Base-by-base conservation (phyloP, 1,140 invertebrate genomes). In the Argopecten irradians region DNA sequence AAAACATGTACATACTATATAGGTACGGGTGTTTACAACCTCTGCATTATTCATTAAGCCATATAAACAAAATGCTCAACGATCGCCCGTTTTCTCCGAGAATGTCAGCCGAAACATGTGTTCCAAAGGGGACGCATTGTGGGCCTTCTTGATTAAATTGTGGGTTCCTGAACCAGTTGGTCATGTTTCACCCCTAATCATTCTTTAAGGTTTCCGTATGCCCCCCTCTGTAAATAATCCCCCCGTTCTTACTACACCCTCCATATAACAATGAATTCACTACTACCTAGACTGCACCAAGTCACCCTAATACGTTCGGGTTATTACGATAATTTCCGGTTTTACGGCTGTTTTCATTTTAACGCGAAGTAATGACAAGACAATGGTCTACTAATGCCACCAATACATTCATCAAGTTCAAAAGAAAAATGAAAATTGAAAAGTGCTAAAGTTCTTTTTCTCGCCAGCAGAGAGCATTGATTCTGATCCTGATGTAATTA, bases 311-410 rank as follows among this genome's bases (percentile, higher is more conserved):
- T 71, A 71, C 22, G 55, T 28, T 71, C 55, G n/a, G 1, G 16
- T 71, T 28, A 46, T 28, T 71, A 71, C 55, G 55, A n/a, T 28
- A 28, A 71, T 71, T 71, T 71, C 55, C 55, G 55, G 55, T 71
- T 71, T 71, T 71, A 71, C 55, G 55, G 55, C 55, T 71, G 55
- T 71, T 71, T 71, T 71, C 55, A 71, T 16, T 71, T 71, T 71
- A n/a, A 71, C 55, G 55, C 22, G 16, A 71, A 71, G 55, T 71
- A 71, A 22, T 22, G 55, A 71, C 55, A 71, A 71, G 55, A 71
- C 55, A 71, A 71, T 71, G 55, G 55, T n/a, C 55, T 71, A 71
- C 55, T 71, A 71, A 71, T n/a, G 55, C 22, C 55, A 71, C 28
- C 55, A 71, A 71, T 71, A 71, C 55, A 28, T 71, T n/a, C 28